Evolutionary conservation across 2,888 invertebrate species (phyloP).

Genomic region (Stegophylla sp.): DNA sequence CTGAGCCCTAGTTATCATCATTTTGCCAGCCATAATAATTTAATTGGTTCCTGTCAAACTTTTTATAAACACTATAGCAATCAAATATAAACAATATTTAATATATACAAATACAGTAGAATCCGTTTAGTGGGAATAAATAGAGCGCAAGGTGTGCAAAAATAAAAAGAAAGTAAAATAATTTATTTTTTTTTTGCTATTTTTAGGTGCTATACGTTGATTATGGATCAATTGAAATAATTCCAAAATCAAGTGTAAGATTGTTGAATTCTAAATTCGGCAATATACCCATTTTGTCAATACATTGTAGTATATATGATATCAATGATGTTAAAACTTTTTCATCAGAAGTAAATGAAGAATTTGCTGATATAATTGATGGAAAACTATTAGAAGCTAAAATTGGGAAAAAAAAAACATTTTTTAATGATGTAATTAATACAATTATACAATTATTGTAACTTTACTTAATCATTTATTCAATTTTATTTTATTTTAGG

Average conservation of each 20-base stretch:
- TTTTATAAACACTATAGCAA: no score
- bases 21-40: no score
- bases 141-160: no score
- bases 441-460: neutral
- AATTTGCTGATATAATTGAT: conserved; percentile 15
- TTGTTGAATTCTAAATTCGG: conserved; percentile 4
- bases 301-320: conserved; percentile 6
- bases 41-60: no score
- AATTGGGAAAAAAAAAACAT: neutral
- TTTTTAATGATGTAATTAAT: neutral
- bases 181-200: neutral
- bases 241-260: conserved; percentile 17
- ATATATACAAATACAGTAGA: no score
- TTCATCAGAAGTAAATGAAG: neutral
- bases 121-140: no score
- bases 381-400: neutral
- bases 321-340: rapidly evolving
- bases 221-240: conserved; percentile 35
- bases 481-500: neutral
- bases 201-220: conserved; percentile 35
- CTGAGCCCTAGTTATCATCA: no score
- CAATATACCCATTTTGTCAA: neutral
- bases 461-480: neutral
- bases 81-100: no score
- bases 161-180: neutral